Evolutionary conservation across 35 echinoderm and acorn worm species (phyloP), one percentile per base, ranked within the genome.

Genomic region (Lytechinus variegatus): DNA sequence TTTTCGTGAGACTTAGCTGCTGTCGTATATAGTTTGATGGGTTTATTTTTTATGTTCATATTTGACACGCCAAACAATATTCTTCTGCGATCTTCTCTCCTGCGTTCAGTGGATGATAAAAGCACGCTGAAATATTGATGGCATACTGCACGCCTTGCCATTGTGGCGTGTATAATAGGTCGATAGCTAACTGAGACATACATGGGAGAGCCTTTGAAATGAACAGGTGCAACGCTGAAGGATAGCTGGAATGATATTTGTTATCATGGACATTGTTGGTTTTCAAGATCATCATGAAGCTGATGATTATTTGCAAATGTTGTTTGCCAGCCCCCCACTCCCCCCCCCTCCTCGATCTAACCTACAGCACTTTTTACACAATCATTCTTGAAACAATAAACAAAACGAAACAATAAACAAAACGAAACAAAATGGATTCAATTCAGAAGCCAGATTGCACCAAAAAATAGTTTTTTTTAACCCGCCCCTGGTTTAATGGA

Each of bases 51-150:
- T n/a, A 24, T 24, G 66, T 79, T 79, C 66, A 79, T 79, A 24
- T 79, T 79, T 79, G 12, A n/a, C 19, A 79, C 66, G 19, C 19
- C 5, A 79, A 79, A 79, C 66, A 79, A 79, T 79, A 79, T 24
- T 79, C 66, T 79, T 79, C 66, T 24, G n/a, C n/a, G 66, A 79
- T 79, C 66, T 79, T 79, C 19, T 79, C 66, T 24, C 16, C 14
- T 24, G 14, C n/a, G 61, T 72, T 4, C n/a, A 24, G 1, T 79
- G 21, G 16, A 79, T 79, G 1, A 79, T n/a, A n/a, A 79, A 19
- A 79, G 66, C 66, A 79, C 66, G 66, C 19, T 79, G 66, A 79
- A 79, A 79, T 79, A 79, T 79, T 79, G 66, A 79, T 79, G 66
- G 19, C 66, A 79, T 6, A 6, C 66, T 24, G 6, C 1, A 24